These are phyloP conservation scores for Microctonus aethiopoides DNA, from an alignment of 2,888 invertebrate species.

Conservation along the genomic window DNA sequence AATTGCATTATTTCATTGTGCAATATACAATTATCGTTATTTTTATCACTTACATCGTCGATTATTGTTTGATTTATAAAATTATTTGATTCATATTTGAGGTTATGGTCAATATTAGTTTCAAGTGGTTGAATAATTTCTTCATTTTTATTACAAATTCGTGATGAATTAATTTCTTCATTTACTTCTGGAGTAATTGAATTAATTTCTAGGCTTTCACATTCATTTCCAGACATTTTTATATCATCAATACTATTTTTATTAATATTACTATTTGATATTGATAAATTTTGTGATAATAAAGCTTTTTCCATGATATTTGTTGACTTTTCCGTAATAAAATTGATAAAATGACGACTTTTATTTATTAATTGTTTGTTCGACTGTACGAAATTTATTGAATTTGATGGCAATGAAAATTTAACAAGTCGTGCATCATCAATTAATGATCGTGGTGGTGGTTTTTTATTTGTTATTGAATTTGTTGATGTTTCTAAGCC, in stretches of 20 bases:
- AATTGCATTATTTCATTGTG: not conserved
- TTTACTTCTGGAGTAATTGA: not conserved
- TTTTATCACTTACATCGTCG: not conserved
- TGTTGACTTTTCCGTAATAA: slow-evolving; percentile 62
- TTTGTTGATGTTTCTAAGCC: not conserved
- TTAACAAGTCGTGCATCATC: slow-evolving; percentile 58
- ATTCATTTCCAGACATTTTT: slow-evolving; percentile 3
- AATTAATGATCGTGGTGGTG: slow-evolving; percentile 30
- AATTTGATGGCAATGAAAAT: slow-evolving; percentile 57
- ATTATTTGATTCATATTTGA: no score
- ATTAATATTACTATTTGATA: slow-evolving; percentile 50
- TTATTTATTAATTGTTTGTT: slow-evolving; percentile 61
- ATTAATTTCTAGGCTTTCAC: not conserved
- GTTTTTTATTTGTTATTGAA: not conserved
- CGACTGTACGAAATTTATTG: slow-evolving; percentile 59
- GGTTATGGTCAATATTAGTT: no score
- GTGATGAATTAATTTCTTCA: no score
- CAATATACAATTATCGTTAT: not conserved
- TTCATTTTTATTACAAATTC: no score
- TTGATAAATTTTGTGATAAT: slow-evolving; percentile 56
- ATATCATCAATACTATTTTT: no score
- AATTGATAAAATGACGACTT: slow-evolving; percentile 60
- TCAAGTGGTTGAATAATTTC: no score
- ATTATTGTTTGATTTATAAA: not conserved
- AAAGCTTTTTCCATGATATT: slow-evolving; percentile 62